Evolutionary conservation across 2,888 invertebrate species (phyloP), one percentile per base, ranked within the genome.

Genomic region (Calliopum simillimum): DNA sequence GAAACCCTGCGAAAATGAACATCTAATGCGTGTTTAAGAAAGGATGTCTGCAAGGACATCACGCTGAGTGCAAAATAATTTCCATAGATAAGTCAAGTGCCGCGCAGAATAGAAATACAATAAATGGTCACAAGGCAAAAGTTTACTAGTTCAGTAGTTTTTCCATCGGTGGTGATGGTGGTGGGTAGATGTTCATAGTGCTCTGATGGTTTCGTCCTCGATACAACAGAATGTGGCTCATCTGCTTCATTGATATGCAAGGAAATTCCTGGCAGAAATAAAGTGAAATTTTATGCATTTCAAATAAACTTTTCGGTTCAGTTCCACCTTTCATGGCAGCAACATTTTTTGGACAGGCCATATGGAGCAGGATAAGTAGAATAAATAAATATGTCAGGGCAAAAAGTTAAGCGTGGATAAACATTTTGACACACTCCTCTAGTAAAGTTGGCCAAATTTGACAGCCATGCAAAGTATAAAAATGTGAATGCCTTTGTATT

Each of bases 271-370:
- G 75, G 76, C 73, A 72, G 73, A 79, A 78, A 80, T 82, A 77
- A 80, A 82, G 80, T 82, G 80, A 80, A 81, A 79, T 81, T 81
- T 81, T 81, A 81, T 81, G 82, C 80, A 81, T 78, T 79, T 79
- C n/a, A 25, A 33, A 44, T 23, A 62, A 62, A 55, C 25, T 53
- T 78, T 79, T 79, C 79, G 80, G 76, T 78, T 62, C 33, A 8
- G 41, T 59, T 19, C 21, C 19, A 67, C 49, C 44, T 64, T 56
- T 12, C 4, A 25, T n/a, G 16, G 14, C n/a, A 4, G 58, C 56
- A 23, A 14, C 44, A 21, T 25, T 33, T 46, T 23, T 8, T 14
- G 51, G 23, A 23, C 41, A 19, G 55, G 19, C 19, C 43, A 61
- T 33, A 16, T 67, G 56, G 59, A 47, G 13, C 19, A 21, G 13